These are phyloP conservation scores for Odobenus rosmarus DNA, from an alignment of 2,113 vertebrate species.

Conservation along the genomic window DNA sequence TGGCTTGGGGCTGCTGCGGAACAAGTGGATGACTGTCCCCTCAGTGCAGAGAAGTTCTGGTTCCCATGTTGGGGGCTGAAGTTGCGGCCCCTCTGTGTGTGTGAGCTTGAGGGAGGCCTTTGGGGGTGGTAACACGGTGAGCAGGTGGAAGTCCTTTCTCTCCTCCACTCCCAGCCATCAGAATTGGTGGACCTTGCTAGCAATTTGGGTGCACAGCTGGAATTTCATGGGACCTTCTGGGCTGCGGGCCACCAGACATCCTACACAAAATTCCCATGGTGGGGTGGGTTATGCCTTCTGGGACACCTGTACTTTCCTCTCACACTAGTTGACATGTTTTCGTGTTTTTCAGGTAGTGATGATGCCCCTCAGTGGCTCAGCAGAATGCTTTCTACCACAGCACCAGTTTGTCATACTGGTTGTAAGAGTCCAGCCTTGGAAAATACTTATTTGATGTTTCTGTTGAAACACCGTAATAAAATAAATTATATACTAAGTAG, in stretches of 20 bases:
- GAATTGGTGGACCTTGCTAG: neutral
- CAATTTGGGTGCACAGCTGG: neutral
- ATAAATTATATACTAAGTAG: neutral
- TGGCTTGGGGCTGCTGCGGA: neutral
- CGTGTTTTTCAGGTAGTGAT: neutral
- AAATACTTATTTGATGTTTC: neutral
- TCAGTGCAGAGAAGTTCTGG: neutral
- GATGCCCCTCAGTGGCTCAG: neutral
- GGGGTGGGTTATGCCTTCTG: neutral
- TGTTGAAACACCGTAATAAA: neutral
- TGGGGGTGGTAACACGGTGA: neutral
- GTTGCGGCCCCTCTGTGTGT: neutral
- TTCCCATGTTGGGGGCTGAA: neutral
- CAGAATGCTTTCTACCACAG: neutral
- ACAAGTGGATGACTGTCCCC: neutral
- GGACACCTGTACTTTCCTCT: neutral
- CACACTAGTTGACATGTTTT: neutral
- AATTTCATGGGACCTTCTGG: neutral
- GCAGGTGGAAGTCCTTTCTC: too few relatives aligned
- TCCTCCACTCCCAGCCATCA: neutral
- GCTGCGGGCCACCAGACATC: neutral
- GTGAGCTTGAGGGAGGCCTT: neutral
- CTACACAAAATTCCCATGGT: neutral
- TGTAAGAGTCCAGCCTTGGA: neutral
- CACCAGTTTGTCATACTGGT: neutral